Percentiles rank a stretch among this genome's conserved stretches.
Evolutionary conservation across 2,888 invertebrate genomes (phyloP).

Genomic region (Chymomyza procnemis): DNA sequence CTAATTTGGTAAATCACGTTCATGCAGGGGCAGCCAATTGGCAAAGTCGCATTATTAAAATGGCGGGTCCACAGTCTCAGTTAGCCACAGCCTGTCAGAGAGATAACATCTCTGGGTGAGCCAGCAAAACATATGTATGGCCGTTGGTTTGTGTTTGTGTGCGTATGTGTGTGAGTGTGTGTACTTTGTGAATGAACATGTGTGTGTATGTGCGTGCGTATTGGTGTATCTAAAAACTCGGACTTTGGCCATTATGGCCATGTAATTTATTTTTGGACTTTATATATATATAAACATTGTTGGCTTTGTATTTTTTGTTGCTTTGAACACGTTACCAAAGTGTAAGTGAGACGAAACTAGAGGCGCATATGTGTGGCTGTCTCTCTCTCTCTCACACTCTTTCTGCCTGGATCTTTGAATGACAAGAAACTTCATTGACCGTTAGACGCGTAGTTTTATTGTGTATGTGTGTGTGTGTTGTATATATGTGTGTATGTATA

Average conservation of each 20-base stretch:
- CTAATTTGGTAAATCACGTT: slow-evolving; percentile 25
- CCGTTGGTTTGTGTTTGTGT: slow-evolving; percentile 8
- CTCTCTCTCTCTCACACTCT: no score
- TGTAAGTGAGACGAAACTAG: not conserved
- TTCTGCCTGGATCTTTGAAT: no score
- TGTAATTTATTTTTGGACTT: slow-evolving; percentile 58
- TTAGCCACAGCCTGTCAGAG: slow-evolving; percentile 19
- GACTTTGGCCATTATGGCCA: slow-evolving; percentile 45
- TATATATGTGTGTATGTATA: no score
- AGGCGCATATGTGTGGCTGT: not conserved
- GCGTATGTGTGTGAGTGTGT: slow-evolving; percentile 24
- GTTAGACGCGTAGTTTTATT: slow-evolving; percentile 26
- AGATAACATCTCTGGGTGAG: not conserved
- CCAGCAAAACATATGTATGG: not conserved
- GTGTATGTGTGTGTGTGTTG: slow-evolving; percentile 17
- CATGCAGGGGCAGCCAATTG: slow-evolving; percentile 37
- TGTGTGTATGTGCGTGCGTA: not conserved
- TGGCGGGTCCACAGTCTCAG: not conserved
- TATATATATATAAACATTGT: slow-evolving; percentile 5
- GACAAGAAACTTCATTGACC: not conserved
- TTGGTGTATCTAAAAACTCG: slow-evolving; percentile 14
- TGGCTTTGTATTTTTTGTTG: slow-evolving; percentile 9
- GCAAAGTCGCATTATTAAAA: slow-evolving; percentile 33
- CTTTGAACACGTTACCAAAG: slow-evolving; percentile 20
- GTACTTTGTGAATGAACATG: not conserved